phyloP scores from a whole-genome alignment of 2,113 vertebrate species.

The Procavia capensis region DNA sequence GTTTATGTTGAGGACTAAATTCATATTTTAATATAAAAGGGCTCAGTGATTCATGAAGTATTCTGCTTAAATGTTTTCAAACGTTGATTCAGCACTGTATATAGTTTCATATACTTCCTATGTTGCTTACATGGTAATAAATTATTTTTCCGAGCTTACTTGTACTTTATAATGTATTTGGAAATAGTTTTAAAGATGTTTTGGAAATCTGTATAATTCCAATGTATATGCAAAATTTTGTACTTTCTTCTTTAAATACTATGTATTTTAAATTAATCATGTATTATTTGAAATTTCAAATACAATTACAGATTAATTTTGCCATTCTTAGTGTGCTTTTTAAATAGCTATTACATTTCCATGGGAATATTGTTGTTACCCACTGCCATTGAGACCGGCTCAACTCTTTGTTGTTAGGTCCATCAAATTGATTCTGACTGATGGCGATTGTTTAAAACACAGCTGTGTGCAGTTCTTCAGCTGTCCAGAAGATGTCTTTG shows the following conservation, averaged over 20 bases:
- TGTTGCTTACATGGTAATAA: conserved; percentile 52
- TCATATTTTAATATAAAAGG: conserved; percentile 50
- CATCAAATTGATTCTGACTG: too few relatives aligned
- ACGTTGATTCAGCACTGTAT: background rate
- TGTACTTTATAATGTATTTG: background rate
- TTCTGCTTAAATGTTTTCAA: conserved; percentile 40
- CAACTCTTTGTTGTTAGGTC: too few relatives aligned
- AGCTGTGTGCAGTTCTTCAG: conserved; percentile 74
- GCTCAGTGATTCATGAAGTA: conserved; percentile 21
- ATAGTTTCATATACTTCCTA: conserved; percentile 33
- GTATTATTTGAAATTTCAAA: conserved; percentile 55
- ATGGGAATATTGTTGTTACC: background rate
- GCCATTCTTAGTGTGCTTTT: conserved; percentile 53
- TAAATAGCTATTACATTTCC: conserved; percentile 14
- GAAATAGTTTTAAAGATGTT: conserved; percentile 42
- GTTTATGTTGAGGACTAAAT: conserved; percentile 31
- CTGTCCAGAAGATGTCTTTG: conserved; percentile 86
- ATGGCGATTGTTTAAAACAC: background rate
- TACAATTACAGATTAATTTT: conserved; percentile 47
- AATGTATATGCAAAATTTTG: conserved; percentile 32
- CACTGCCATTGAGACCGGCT: too few relatives aligned
- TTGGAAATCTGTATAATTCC: conserved; percentile 47
- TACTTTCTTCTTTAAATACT: conserved; percentile 21
- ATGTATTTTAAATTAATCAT: conserved; percentile 64
- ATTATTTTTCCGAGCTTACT: conserved; percentile 30